Evolutionary conservation across 2,888 invertebrate species (phyloP), one percentile per base, ranked within the genome.

Genomic region (Hofmannophila pseudospretella): DNA sequence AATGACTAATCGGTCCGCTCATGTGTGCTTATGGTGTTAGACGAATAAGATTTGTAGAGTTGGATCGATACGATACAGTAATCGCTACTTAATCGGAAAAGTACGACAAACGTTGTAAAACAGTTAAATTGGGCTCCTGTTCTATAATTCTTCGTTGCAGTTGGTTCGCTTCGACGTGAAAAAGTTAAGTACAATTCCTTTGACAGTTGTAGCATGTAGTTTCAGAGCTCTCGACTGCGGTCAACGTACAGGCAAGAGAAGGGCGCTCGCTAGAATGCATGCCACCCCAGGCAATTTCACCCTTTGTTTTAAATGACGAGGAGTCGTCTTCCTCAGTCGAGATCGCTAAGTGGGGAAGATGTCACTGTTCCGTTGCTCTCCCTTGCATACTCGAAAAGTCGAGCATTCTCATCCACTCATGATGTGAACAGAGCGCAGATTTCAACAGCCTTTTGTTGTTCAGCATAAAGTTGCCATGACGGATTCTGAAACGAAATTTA

Each of bases 281-380:
- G 61, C 63, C 63, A 63, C 74, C 74, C 49, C 66, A 54, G 67
- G 74, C 75, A 69, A 73, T 79, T 77, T 75, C 62, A 68, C 57
- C 77, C 71, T 78, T 81, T 82, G 81, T 84, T 75, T 72, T 69
- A 76, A 80, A 78, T 76, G 70, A 76, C 68, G 67, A 71, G 67
- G 57, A 69, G 71, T 69, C 66, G 66, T 68, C 72, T 70, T 68
- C 60, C 49, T 56, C 54, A 55, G 54, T 62, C 45, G 53, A 68
- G 66, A 59, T 66, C 56, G 50, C 51, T 69, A 72, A 76, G 73
- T 71, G 71, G 66, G 63, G 60, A 70, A 76, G 75, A 79, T 74
- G 77, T 68, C 75, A 73, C 72, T 67, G 66, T 75, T 69, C 61
- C 67, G 54, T 58, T 69, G 66, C 68, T 32, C 68, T 32, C 33